These are phyloP conservation scores for Blastobasis lacticolella DNA, from an alignment of 2,888 invertebrate species.

Conservation along the genomic window DNA sequence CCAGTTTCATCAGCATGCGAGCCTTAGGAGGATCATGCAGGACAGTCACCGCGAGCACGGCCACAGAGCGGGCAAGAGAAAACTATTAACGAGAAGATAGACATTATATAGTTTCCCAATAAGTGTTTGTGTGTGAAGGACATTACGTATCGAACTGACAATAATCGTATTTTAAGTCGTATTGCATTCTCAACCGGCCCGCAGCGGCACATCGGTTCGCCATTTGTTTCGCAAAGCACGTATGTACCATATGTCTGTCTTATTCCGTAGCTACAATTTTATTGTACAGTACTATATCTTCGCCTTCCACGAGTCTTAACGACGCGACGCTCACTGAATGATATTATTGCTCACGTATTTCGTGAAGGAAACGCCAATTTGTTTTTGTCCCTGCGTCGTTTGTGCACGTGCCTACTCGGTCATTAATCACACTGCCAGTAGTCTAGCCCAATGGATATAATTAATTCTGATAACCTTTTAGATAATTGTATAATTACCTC, in stretches of 20 bases:
- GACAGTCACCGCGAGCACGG: slow-evolving; percentile 47
- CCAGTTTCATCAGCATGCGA: slow-evolving; percentile 67
- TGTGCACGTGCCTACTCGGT: slow-evolving; percentile 1
- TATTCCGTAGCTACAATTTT: slow-evolving; percentile 38
- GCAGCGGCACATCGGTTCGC: slow-evolving; percentile 20
- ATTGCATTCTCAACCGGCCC: slow-evolving; percentile 17
- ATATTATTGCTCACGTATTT: slow-evolving; percentile 36
- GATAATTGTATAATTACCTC: too few relatives aligned
- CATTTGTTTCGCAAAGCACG: slow-evolving; percentile 36
- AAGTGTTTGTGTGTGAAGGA: slow-evolving; percentile 21
- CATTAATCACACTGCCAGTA: too few relatives aligned
- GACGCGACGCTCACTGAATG: slow-evolving; percentile 33
- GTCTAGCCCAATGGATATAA: too few relatives aligned
- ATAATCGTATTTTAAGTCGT: slow-evolving; percentile 36
- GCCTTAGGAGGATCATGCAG: slow-evolving; percentile 60
- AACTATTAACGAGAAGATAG: slow-evolving; percentile 40
- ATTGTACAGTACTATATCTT: slow-evolving; percentile 35
- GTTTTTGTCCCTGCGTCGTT: slow-evolving; percentile 17
- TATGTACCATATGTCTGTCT: slow-evolving; percentile 48
- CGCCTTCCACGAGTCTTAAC: slow-evolving; percentile 31
- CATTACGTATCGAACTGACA: slow-evolving; percentile 41
- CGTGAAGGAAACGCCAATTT: slow-evolving; percentile 18
- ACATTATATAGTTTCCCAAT: slow-evolving; percentile 6
- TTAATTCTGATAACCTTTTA: too few relatives aligned
- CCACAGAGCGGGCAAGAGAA: slow-evolving; percentile 36